Conservation (phyloP, 2,888 invertebrate genomes). For the Stegana nigrithorax region DNA sequence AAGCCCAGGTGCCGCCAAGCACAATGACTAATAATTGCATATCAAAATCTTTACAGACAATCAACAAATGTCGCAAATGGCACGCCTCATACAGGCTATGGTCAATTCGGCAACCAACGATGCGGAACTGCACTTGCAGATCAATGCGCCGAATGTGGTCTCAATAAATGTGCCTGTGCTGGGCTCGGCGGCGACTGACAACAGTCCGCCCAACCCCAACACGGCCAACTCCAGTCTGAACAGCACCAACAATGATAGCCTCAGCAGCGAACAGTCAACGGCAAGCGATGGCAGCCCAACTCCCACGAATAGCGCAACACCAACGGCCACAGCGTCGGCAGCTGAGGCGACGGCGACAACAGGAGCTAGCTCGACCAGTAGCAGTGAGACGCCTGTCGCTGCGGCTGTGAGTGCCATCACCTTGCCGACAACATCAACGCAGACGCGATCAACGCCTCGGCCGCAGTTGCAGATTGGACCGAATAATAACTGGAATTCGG, state of each 20-base stretch:
- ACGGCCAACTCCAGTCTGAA: conserved; percentile 74
- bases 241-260: conserved; percentile 55
- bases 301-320: conserved; percentile 45
- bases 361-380: not conserved
- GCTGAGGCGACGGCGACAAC: not conserved
- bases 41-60: conserved; percentile 54
- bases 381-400: not conserved
- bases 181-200: too few species aligned
- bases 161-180: conserved; percentile 59
- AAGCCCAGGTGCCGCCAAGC: too few species aligned
- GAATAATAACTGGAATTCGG: conserved; percentile 69
- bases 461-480: conserved; percentile 77
- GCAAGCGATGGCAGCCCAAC: conserved; percentile 71
- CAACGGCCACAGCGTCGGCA: conserved; percentile 16
- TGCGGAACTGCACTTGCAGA: conserved; percentile 66
- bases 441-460: conserved; percentile 77
- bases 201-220: too few species aligned
- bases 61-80: conserved; percentile 64
- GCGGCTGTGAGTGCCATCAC: conserved; percentile 67
- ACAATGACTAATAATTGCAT: too few species aligned
- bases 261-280: conserved; percentile 15
- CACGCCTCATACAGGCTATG: conserved; percentile 66
- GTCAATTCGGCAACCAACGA: conserved; percentile 64
- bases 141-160: conserved; percentile 64
- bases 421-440: conserved; percentile 78